Conservation (phyloP, 2,888 invertebrate species). For the Blomia tropicalis region DNA sequence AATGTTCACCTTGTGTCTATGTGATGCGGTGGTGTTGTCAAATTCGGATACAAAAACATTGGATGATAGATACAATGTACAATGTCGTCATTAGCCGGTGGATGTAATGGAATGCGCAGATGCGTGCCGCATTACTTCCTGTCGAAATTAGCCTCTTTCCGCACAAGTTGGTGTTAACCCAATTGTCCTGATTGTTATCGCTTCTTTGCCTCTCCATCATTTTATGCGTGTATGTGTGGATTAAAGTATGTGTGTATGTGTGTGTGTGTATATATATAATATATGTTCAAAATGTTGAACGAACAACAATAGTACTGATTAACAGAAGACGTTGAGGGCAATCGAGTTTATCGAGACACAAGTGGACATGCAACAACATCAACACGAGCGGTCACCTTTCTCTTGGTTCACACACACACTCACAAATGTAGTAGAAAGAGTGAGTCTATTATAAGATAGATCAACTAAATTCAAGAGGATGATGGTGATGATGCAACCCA, state of each 20-base stretch:
- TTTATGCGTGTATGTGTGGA: too few relatives aligned
- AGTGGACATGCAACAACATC: neutral
- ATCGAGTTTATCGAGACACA: neutral
- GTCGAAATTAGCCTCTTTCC: neutral
- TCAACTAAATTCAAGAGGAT: neutral
- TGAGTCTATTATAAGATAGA: neutral
- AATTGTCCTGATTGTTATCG: constrained; percentile 14
- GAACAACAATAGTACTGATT: constrained; percentile 14
- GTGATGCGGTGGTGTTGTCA: too few relatives aligned
- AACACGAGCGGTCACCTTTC: neutral
- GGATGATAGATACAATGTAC: too few relatives aligned
- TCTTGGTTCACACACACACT: neutral
- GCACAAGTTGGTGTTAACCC: neutral
- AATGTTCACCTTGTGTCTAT: too few relatives aligned
- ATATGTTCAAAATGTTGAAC: too few relatives aligned
- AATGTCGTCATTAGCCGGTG: constrained; percentile 7
- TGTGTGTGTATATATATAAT: too few relatives aligned
- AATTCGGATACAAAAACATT: too few relatives aligned
- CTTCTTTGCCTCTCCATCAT: too few relatives aligned
- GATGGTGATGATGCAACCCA: constrained; percentile 3
- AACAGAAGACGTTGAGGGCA: neutral
- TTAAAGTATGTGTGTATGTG: neutral
- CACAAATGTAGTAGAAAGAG: constrained; percentile 1
- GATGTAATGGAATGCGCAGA: constrained; percentile 9
- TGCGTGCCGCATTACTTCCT: constrained; percentile 12